Evolutionary conservation across 2,797 vertebrate species (phyloP).

Genomic region (Pseudocheirus occidentalis): DNA sequence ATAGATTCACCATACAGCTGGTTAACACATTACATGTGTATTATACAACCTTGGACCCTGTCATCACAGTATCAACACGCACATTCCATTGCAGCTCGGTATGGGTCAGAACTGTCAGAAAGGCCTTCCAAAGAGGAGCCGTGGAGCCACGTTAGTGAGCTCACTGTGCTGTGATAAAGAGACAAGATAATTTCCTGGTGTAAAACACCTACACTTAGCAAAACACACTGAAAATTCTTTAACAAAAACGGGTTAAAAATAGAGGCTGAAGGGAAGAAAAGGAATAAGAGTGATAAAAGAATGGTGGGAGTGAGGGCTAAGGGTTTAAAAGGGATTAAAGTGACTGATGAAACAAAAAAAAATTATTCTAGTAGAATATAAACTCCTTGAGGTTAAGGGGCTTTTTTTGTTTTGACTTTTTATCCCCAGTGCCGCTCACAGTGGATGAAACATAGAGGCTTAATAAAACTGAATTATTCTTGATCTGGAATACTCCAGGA

Average conservation of each 20-base stretch:
- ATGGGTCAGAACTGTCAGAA: not conserved
- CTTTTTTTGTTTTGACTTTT: not conserved
- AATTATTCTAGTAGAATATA: too few species aligned
- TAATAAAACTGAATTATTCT: not conserved
- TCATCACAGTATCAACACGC: not conserved
- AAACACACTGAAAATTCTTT: not conserved
- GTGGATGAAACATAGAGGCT: not conserved
- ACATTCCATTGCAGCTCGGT: not conserved
- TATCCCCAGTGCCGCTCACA: not conserved
- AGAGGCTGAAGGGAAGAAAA: too few species aligned
- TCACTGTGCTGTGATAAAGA: too few species aligned
- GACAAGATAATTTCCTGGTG: too few species aligned
- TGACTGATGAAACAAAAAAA: not conserved
- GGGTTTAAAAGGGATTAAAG: not conserved
- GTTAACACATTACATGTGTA: not conserved
- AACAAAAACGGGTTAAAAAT: too few species aligned
- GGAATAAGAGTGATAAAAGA: not conserved
- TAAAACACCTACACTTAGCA: not conserved
- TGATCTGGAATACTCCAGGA: not conserved
- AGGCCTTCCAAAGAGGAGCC: not conserved
- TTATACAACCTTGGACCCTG: not conserved
- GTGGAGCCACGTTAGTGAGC: too few species aligned
- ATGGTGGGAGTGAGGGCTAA: not conserved
- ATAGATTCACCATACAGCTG: not conserved
- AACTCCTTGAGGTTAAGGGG: not conserved